Base-by-base conservation (phyloP, 2,797 vertebrate species). In the Phoeniculus purpureus region DNA sequence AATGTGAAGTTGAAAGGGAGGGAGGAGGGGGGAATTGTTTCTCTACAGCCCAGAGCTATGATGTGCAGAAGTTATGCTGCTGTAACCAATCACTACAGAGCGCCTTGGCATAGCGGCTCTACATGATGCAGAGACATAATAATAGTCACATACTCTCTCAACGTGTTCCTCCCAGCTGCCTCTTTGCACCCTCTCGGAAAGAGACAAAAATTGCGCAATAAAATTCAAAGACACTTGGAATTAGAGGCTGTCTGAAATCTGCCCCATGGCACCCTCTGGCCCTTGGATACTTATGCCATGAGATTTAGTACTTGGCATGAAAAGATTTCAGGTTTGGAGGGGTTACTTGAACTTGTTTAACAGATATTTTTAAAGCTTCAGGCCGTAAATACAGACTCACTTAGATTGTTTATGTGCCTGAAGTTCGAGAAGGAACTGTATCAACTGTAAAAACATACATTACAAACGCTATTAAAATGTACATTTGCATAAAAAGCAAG, bases 381-480 rank as follows among this genome's bases (percentile, higher is more conserved):
- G 90, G 84, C 92, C 75, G 48, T 92, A 87, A 89, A 93, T 94
- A 93, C 84, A 90, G 87, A 90, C 70, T 93, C 48, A 85, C 89
- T 85, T 94, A 52, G 23, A 59, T 65, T 90, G 72, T 85, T 89
- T 89, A 66, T 75, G 71, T 20, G 79, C 92, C 79, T 59, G 29
- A 83, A 93, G 90, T 95, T 94, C 94, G 93, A 94, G 90, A 94
- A 94, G 83, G 76, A 90, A 82, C 59, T 58, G 20, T 84, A 88
- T 54, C 83, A 74, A 71, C 47, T 75, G 51, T 89, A 91, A 92
- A 82, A 85, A 80, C 13, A 37, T 9, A 7, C 48, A 73, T 89
- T n/a, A 31, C 61, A 92, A 92, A 85, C 48, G 19, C 62, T 81
- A 92, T 94, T 95, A 93, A 90, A 94, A 96, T 83, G 74, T 17